Base-by-base conservation (phyloP, 2,113 vertebrate species). In the Ptilonorhynchus violaceus region DNA sequence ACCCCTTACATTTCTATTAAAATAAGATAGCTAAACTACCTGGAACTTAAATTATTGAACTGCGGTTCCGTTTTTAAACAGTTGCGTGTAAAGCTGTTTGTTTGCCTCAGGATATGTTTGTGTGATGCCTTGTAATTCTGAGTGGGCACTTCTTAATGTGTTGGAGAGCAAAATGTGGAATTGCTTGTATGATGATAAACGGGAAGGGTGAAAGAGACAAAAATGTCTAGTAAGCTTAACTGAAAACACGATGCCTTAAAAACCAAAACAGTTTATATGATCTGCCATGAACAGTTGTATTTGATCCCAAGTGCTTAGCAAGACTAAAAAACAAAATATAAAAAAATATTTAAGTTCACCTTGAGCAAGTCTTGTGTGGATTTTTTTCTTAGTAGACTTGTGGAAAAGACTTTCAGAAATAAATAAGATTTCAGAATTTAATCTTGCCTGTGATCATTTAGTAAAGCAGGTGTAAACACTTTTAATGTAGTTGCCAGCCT, bases 261-360 rank as follows among this genome's bases (percentile, higher is more conserved):
- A 68, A 4, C 4, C 2, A 17, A 41, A 39, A 67, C 0, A 0
- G 9, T 63, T 41, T 77, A 7, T n/a, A 6, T 15, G 17, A 25
- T 62, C 31, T 18, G 2, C 31, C 77, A 23, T 7, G 31, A 78
- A 41, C 13, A 31, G 6, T 37, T 91, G 28, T 13, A 53, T 84
- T 46, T 58, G 22, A 64, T 46, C 6, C 22, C 56, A 44, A 69
- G 17, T 73, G 28, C 21, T 59, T 72, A 50, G 15, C 11, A 41
- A 56, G 77, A 56, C 3, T 39, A 14, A 50, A 62, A 53, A n/a
- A 28, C 49, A 18, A 15, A 14, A 11, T 0, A 20, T 3, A 10
- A 60, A 42, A 47, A 63, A 42, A 35, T 8, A 31, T 2, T 42
- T 4, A 47, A 6, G 14, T 82, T 93, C 33, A 47, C 10, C 33